Conservation (phyloP, 2,113 vertebrate genomes). For the Pseudolaguvia tuberculata region DNA sequence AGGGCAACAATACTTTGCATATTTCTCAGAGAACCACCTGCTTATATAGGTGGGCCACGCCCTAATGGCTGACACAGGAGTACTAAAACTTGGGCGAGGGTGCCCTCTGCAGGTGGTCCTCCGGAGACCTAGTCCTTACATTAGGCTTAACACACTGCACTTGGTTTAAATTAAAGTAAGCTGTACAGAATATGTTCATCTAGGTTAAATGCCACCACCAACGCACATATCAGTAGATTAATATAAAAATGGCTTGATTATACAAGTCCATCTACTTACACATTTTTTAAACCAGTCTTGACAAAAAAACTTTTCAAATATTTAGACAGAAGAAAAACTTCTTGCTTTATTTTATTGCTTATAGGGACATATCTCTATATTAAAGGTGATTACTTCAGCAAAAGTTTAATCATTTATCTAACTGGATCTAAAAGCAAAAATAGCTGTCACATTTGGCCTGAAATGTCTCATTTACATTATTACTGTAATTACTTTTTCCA, state of each 20-base stretch:
- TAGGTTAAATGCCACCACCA: constrained; percentile 14
- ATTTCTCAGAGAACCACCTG: too few relatives aligned
- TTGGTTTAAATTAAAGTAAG: constrained; percentile 12
- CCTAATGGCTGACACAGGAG: too few relatives aligned
- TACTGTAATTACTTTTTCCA: constrained; percentile 71
- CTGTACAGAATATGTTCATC: not conserved
- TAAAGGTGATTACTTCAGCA: constrained; percentile 25
- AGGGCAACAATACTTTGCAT: too few relatives aligned
- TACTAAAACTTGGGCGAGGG: too few relatives aligned
- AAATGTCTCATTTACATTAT: constrained; percentile 71
- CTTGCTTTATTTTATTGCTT: not conserved
- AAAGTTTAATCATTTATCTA: constrained; percentile 25
- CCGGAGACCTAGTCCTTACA: too few relatives aligned
- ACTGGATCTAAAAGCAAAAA: constrained; percentile 8
- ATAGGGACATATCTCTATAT: not conserved
- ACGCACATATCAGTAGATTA: constrained; percentile 18
- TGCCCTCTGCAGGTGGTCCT: too few relatives aligned
- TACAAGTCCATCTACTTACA: constrained; percentile 11
- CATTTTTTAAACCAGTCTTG: constrained; percentile 1
- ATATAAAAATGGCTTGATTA: constrained; percentile 36
- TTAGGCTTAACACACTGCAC: constrained; percentile 44
- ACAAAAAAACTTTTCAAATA: too few relatives aligned
- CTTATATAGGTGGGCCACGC: too few relatives aligned
- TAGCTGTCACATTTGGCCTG: constrained; percentile 57
- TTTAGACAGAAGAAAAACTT: not conserved